Evolutionary conservation across 2,113 vertebrate species (phyloP), one percentile per base, ranked within the genome.

Genomic region (Nycticebus coucang): DNA sequence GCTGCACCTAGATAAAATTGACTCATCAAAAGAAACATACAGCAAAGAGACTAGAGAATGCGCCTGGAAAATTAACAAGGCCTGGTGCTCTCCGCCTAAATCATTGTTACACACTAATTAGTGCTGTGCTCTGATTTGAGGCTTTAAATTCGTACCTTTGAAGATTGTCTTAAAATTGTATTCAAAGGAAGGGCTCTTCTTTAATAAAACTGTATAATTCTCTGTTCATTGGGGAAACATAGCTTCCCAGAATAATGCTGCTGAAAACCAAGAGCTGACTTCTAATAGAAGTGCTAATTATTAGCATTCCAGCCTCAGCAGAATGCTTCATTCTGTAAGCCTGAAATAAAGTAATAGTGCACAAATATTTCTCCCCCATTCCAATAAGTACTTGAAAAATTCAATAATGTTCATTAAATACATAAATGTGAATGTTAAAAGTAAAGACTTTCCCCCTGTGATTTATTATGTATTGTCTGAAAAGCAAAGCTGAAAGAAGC

Each of bases 361-460:
- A 97, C 95, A 98, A 97, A 98, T 97, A 98, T 98, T 98, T 98
- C 94, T 98, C 97, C 93, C 95, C 96, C 90, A 92, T 98, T 98
- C 88, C 95, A 98, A 97, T 97, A 98, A 98, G 96, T 93, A 96
- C 92, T 98, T 98, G 97, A 98, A 98, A 98, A 98, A 98, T 95
- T 98, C 98, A 98, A 98, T 98, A 98, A 98, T 80, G 94, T 98
- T 98, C 98, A 98, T 98, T 98, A 98, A 98, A 98, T 89, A 97
- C 98, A 98, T 98, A 98, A 98, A 98, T 97, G 97, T 97, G 97
- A 98, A 98, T 98, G 98, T 98, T 98, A 98, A 98, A 98, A 98
- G 97, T 98, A 98, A 98, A 97, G 95, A 98, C 98, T 98, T 98
- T 88, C 5, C 97, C 97, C 91, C 57, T 95, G 94, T 98, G 97